A percentile compares a stretch with the other conserved stretches of the same genome.
These are phyloP conservation scores for Graphium colonna DNA, from an alignment of 2,888 invertebrate species.

Conservation along the genomic window DNA sequence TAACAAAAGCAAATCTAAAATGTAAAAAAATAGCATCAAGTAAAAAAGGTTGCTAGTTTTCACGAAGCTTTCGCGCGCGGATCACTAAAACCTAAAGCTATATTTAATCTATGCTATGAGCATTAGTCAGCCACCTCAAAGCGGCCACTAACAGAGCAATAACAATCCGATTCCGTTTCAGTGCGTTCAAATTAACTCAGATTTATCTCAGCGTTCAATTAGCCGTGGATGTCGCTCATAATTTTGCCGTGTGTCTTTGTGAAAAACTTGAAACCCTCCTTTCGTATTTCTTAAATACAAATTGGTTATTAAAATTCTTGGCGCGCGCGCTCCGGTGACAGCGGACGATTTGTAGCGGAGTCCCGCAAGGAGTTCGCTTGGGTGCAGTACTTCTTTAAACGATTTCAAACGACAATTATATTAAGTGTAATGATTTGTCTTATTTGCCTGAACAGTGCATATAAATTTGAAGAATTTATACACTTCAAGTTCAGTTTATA, in stretches of 20 bases:
- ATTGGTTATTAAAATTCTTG: constrained; percentile 77
- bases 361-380: constrained; percentile 13
- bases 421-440: no score
- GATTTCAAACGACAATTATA: constrained; percentile 29
- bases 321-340: constrained; percentile 44
- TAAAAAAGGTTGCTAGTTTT: neutral
- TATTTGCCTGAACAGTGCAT: no score
- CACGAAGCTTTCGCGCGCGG: constrained; percentile 7
- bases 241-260: constrained; percentile 37
- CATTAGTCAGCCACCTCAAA: constrained; percentile 47
- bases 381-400: neutral
- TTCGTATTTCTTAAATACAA: constrained; percentile 70
- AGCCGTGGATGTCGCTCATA: constrained; percentile 49
- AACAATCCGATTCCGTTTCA: constrained; percentile 47
- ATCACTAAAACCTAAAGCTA: constrained; percentile 24
- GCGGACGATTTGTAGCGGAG: constrained; percentile 17
- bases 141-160: constrained; percentile 47
- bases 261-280: constrained; percentile 37
- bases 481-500: no score
- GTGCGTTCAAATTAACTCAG: constrained; percentile 52
- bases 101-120: constrained; percentile 24
- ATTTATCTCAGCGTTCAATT: constrained; percentile 65
- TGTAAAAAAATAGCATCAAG: neutral
- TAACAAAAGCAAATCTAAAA: no score
- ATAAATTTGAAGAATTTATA: no score